Evolutionary conservation across 2,888 invertebrate species (phyloP).

Genomic region (Latrodectus hesperus): DNA sequence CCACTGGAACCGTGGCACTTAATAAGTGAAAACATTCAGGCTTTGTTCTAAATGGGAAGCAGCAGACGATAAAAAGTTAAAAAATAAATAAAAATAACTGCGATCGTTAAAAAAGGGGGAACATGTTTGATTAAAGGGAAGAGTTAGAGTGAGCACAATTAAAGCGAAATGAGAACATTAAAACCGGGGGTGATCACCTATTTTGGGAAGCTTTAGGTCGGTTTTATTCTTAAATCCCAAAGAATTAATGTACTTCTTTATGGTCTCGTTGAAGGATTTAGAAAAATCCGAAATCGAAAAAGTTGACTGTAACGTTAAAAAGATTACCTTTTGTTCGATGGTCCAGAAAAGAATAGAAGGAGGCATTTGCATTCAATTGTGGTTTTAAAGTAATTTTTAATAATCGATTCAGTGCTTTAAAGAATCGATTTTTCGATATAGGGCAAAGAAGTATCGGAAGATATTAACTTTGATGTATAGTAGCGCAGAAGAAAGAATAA

Average conservation of each 20-base stretch:
- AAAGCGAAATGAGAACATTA: slow-evolving; percentile 13
- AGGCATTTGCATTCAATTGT: slow-evolving; percentile 50
- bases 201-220: neutral
- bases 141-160: slow-evolving; percentile 24
- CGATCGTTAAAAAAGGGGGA: slow-evolving; percentile 5
- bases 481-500: neutral
- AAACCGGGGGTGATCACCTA: slow-evolving; percentile 35
- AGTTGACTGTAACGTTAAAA: slow-evolving; percentile 19
- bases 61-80: neutral
- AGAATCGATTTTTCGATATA: slow-evolving; percentile 55
- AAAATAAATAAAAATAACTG: neutral
- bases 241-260: slow-evolving; percentile 21
- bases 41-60: slow-evolving; percentile 10
- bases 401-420: slow-evolving; percentile 48
- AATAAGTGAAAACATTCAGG: slow-evolving; percentile 29
- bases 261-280: slow-evolving; percentile 14
- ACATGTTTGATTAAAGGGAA: slow-evolving; percentile 43
- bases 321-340: slow-evolving; percentile 22
- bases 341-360: slow-evolving; percentile 13
- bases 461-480: slow-evolving; percentile 27
- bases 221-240: slow-evolving; percentile 28
- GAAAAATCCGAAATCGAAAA: slow-evolving; percentile 31
- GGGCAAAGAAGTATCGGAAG: slow-evolving; percentile 22
- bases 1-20: neutral
- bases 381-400: slow-evolving; percentile 56